Evolutionary conservation across 2,797 vertebrate genomes (phyloP).

Genomic region (Alosa sapidissima): DNA sequence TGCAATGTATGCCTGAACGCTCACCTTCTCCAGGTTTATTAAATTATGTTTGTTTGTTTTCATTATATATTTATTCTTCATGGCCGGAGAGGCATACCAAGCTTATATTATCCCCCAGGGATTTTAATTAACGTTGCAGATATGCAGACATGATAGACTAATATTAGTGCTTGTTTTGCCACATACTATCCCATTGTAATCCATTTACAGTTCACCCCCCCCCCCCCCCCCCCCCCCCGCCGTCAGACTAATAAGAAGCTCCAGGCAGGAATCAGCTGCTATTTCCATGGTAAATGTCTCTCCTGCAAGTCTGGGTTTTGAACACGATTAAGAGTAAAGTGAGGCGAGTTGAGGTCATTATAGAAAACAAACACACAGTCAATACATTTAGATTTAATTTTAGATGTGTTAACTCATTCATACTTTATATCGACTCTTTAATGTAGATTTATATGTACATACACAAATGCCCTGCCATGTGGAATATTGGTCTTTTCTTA

Average conservation of each 20-base stretch:
- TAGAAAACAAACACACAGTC: not conserved
- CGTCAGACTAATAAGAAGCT: slow-evolving; percentile 39
- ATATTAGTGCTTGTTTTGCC: slow-evolving; percentile 44
- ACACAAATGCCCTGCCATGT: not conserved
- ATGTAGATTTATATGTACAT: not conserved
- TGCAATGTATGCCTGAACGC: not conserved
- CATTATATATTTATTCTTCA: not conserved
- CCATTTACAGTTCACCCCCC: slow-evolving; percentile 21
- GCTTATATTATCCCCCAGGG: slow-evolving; percentile 49
- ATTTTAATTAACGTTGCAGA: slow-evolving; percentile 65
- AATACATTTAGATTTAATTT: not conserved
- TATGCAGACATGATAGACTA: slow-evolving; percentile 55
- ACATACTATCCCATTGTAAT: slow-evolving; percentile 17
- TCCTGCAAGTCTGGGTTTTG: not conserved
- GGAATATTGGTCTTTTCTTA: not conserved
- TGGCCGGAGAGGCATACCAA: slow-evolving; percentile 48
- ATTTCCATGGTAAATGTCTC: slow-evolving; percentile 23
- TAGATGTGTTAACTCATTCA: not conserved
- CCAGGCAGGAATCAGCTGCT: slow-evolving; percentile 30
- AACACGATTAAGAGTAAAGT: not conserved
- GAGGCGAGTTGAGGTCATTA: not conserved
- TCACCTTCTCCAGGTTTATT: not conserved
- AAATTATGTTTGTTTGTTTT: not conserved
- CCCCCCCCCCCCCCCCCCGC: slow-evolving; percentile 38
- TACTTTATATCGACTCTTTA: not conserved